These are phyloP conservation scores for Melanaphis sacchari DNA, from an alignment of 1,140 invertebrate species.

Conservation along the genomic window DNA sequence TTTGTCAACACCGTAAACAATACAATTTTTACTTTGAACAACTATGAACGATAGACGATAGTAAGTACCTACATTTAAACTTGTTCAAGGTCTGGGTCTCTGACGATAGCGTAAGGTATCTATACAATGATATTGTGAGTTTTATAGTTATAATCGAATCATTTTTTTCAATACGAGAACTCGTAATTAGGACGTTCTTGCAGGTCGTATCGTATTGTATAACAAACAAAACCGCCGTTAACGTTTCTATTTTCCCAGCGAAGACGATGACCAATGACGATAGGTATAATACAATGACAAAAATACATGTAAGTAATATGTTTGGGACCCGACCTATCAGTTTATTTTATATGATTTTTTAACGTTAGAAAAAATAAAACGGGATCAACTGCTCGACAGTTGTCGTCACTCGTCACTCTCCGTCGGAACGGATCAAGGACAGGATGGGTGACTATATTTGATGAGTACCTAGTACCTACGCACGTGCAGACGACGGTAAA, in stretches of 20 bases:
- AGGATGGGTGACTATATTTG: not conserved
- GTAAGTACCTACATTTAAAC: not conserved
- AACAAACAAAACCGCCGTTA: slow-evolving; percentile 11
- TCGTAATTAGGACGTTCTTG: not conserved
- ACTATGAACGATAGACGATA: not conserved
- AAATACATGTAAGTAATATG: not conserved
- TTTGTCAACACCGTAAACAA: not conserved
- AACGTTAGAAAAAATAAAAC: not conserved
- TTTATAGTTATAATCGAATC: not conserved
- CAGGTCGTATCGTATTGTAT: not conserved
- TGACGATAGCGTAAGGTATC: not conserved
- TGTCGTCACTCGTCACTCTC: not conserved
- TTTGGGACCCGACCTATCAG: not conserved
- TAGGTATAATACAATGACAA: not conserved
- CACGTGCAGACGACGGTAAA: not conserved
- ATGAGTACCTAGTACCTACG: too few relatives aligned
- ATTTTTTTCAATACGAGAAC: not conserved
- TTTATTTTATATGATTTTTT: not conserved
- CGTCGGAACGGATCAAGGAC: not conserved
- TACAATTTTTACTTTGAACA: not conserved
- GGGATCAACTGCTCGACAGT: not conserved
- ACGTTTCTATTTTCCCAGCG: not conserved
- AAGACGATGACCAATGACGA: not conserved
- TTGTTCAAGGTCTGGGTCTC: not conserved
- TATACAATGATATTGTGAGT: not conserved